Base-by-base conservation (phyloP, 2,797 vertebrate genomes). In the Stomatorhinus walkeri region DNA sequence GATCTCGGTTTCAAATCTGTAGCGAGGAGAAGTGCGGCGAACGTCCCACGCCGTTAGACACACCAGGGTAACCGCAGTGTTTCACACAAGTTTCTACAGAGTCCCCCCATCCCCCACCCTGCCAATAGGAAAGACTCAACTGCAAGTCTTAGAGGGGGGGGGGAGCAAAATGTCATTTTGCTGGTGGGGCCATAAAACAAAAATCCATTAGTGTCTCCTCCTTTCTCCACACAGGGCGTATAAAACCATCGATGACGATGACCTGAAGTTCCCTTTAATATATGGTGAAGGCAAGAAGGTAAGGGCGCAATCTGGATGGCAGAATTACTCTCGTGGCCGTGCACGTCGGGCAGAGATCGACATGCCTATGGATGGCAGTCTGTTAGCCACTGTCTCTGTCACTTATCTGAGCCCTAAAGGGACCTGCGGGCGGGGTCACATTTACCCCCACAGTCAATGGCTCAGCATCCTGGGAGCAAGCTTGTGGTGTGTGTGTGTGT, bases 261-360 rank as follows among this genome's bases (percentile, higher is more conserved):
- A 99, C 95, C 95, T 99, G 92, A 99, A 99, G 95, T 99, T 99
- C 94, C 98, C 98, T 43, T 95, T 99, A 91, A 98, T 99, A 94
- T 99, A 99, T 5, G 98, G 98, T 93, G 98, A 99, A 96, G 98
- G 98, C 90, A 99, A 99, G 94, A 99, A 99, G 98, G 98, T 99
- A 95, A 93, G 96, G 0, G 12, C 12, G n/a, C 14, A 0, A 0
- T 16, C 19, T n/a, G 54, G 89, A 36, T 91, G 91, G 91, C 91
- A 90, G 85, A 92, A 89, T 90, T 90, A 91, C 90, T 90, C 90
- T 90, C 68, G 88, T 48, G 43, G 91, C 90, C 88, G 90, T 91
- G 88, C 90, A 90, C 10, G 85, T 89, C 88, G 43, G 64, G 24
- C 90, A 91, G 92, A 93, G 91, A 92, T 93, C 90, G 89, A 91